These are phyloP conservation scores for Achatina immaculata DNA, from an alignment of 1,140 invertebrate species.

Conservation along the genomic window DNA sequence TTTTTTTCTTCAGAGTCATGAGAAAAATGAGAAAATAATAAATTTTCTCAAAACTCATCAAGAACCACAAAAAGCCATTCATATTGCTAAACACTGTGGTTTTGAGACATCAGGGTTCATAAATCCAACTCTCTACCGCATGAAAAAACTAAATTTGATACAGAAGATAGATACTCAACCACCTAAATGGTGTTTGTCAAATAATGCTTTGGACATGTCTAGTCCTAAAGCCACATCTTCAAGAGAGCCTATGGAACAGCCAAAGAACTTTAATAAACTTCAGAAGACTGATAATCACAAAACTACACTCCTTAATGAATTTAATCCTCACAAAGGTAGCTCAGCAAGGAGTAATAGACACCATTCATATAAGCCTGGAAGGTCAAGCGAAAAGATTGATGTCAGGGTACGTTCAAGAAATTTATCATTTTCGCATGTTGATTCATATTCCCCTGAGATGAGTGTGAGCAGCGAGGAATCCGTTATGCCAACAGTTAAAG, in stretches of 20 bases:
- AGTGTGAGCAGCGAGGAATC: too few species aligned
- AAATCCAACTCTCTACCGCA: slow-evolving; percentile 41
- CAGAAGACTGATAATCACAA: background rate
- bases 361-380: too few species aligned
- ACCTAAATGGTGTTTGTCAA: slow-evolving; percentile 36
- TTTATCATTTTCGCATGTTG: too few species aligned
- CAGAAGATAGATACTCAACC: slow-evolving; percentile 7
- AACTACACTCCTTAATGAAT: too few species aligned
- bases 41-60: background rate
- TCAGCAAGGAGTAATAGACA: too few species aligned
- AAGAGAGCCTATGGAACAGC: too few species aligned
- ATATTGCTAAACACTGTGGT: slow-evolving; percentile 43
- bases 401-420: too few species aligned
- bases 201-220: background rate
- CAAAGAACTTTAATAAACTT: background rate
- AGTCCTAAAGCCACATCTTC: background rate
- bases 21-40: background rate
- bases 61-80: slow-evolving; percentile 30
- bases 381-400: too few species aligned
- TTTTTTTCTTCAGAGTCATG: too few species aligned
- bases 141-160: slow-evolving; percentile 35
- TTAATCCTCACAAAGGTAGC: too few species aligned
- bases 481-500: too few species aligned
- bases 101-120: slow-evolving; percentile 29
- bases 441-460: too few species aligned